These are phyloP conservation scores for Lytechinus pictus DNA, from an alignment of 35 echinoderm and acorn worm genomes.

Conservation along the genomic window DNA sequence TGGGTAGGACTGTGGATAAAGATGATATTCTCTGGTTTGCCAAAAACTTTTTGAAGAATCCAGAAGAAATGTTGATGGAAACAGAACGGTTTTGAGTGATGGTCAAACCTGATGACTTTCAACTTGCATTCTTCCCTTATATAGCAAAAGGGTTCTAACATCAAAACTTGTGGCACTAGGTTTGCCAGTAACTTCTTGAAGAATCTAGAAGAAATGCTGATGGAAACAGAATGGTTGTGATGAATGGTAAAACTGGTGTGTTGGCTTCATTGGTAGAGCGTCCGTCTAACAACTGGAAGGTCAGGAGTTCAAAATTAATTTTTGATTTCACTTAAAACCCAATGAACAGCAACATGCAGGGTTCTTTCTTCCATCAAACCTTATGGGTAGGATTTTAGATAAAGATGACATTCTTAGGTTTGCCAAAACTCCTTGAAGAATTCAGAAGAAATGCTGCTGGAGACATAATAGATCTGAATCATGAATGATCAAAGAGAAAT, in stretches of 20 bases:
- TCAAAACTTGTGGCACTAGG: constrained; percentile 41
- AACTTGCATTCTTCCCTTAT: constrained; percentile 78
- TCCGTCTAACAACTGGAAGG: no score
- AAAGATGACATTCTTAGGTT: constrained; percentile 66
- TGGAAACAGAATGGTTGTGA: constrained; percentile 89
- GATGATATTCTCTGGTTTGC: constrained; percentile 71
- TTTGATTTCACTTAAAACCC: not conserved
- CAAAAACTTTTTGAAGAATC: constrained; percentile 59
- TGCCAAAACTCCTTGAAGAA: constrained; percentile 64
- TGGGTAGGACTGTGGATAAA: constrained; percentile 50
- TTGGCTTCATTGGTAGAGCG: no score
- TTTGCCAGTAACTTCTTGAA: constrained; percentile 76
- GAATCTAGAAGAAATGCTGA: constrained; percentile 55
- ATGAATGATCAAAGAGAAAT: not conserved
- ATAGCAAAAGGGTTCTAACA: constrained; percentile 55
- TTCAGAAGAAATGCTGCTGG: constrained; percentile 60
- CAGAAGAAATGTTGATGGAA: constrained; percentile 65
- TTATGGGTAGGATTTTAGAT: constrained; percentile 46
- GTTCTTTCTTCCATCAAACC: constrained; percentile 69
- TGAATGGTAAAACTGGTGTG: not conserved
- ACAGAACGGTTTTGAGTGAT: constrained; percentile 84
- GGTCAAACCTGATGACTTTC: constrained; percentile 65
- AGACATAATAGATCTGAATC: constrained; percentile 83
- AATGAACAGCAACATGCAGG: constrained; percentile 80
- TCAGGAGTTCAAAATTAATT: no score